These are phyloP conservation scores for Byasa hedistus DNA, from an alignment of 2,888 invertebrate genomes.

Conservation along the genomic window DNA sequence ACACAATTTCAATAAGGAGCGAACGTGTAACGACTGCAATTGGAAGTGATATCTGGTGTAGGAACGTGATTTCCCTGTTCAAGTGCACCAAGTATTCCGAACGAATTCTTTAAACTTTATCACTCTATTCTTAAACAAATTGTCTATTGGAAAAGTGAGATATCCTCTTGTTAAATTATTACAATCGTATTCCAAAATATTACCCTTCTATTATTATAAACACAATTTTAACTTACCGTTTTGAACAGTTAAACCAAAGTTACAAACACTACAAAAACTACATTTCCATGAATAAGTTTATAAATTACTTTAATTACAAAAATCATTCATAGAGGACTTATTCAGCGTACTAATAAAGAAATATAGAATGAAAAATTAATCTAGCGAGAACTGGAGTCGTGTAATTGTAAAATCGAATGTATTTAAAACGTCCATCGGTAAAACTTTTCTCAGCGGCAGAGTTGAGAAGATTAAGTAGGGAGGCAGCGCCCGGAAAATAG, in stretches of 20 bases:
- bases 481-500: slow-evolving; percentile 13
- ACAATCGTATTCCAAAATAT: too few species aligned
- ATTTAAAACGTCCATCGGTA: slow-evolving; percentile 1
- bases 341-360: too few species aligned
- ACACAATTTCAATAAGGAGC: slow-evolving; percentile 27
- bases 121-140: not conserved
- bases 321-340: too few species aligned
- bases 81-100: slow-evolving; percentile 4
- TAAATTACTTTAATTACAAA: too few species aligned
- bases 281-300: too few species aligned
- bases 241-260: too few species aligned
- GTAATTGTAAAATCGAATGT: not conserved
- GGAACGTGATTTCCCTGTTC: slow-evolving; percentile 18
- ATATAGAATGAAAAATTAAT: too few species aligned
- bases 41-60: slow-evolving; percentile 39
- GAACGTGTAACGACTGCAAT: slow-evolving; percentile 41
- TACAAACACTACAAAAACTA: too few species aligned
- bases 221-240: too few species aligned
- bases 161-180: too few species aligned
- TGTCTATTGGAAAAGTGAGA: not conserved
- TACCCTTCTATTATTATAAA: too few species aligned
- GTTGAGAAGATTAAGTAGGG: slow-evolving; percentile 20
- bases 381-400: too few species aligned
- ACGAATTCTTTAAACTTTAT: slow-evolving; percentile 9
- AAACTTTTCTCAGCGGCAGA: slow-evolving; percentile 8